phyloP scores from a whole-genome alignment of 2,888 invertebrate species.

The Cartodere bifasciata region DNA sequence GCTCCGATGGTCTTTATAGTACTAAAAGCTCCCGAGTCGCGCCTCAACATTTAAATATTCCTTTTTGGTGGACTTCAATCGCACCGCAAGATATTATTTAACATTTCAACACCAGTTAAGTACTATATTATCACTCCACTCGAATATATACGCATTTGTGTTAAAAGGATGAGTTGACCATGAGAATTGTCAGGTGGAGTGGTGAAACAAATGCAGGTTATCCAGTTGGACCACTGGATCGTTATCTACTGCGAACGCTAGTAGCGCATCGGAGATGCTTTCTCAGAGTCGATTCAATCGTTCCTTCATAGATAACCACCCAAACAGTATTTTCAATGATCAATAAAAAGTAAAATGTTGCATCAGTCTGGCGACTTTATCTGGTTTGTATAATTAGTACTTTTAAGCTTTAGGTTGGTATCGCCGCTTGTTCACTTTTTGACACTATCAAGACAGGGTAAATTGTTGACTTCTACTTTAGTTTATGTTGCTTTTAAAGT shows the following conservation, averaged over 20 bases:
- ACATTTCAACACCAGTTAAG: slow-evolving; percentile 35
- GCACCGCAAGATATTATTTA: slow-evolving; percentile 30
- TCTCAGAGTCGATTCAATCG: slow-evolving; percentile 28
- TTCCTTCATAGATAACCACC: slow-evolving; percentile 33
- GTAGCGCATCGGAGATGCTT: slow-evolving; percentile 33
- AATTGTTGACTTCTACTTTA: too few species aligned
- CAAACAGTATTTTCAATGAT: slow-evolving; percentile 15
- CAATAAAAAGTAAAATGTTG: neutral
- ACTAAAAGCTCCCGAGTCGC: neutral
- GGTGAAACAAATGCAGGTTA: slow-evolving; percentile 8
- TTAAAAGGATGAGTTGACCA: slow-evolving; percentile 29
- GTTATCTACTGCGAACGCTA: slow-evolving; percentile 34
- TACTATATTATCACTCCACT: slow-evolving; percentile 32
- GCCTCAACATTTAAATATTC: neutral
- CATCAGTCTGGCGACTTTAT: slow-evolving; percentile 4
- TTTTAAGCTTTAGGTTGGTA: too few species aligned
- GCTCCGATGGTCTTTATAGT: neutral
- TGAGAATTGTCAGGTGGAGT: slow-evolving; percentile 12
- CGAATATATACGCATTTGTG: slow-evolving; percentile 25
- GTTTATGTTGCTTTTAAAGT: too few species aligned
- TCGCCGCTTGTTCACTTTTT: too few species aligned
- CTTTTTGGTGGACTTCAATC: slow-evolving; percentile 18
- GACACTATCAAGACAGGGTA: too few species aligned
- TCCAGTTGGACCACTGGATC: slow-evolving; percentile 22
- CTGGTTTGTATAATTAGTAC: too few species aligned